Conservation (phyloP, 2,888 invertebrate species). For the Cryptosula pallasiana region DNA sequence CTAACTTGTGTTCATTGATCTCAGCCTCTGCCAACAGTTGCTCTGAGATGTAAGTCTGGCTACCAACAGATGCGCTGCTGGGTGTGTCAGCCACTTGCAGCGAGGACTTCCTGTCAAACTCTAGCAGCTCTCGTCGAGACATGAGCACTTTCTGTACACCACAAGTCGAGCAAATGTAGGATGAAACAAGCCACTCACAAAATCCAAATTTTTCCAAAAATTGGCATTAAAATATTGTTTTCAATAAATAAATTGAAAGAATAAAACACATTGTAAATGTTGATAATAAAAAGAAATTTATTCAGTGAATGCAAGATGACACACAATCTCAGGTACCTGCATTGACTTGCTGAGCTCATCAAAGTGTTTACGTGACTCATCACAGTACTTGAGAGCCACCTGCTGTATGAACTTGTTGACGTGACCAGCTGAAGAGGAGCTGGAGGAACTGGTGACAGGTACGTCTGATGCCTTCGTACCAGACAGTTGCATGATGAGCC, state of each 20-base stretch:
- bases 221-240: too few species aligned
- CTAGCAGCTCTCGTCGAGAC: slow-evolving; percentile 80
- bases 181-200: too few species aligned
- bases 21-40: slow-evolving; percentile 1
- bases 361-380: slow-evolving; percentile 87
- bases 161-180: too few species aligned
- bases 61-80: background rate
- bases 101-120: slow-evolving; percentile 70
- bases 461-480: background rate
- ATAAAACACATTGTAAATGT: too few species aligned
- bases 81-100: background rate
- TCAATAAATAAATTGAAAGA: too few species aligned
- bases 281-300: too few species aligned
- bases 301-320: too few species aligned
- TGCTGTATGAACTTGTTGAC: slow-evolving; percentile 90
- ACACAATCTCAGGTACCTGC: slow-evolving; percentile 54
- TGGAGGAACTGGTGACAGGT: background rate
- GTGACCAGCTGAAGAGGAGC: slow-evolving; percentile 3
- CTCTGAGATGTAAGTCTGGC: background rate
- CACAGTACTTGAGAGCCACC: slow-evolving; percentile 88
- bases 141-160: slow-evolving; percentile 86
- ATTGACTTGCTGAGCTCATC: slow-evolving; percentile 76
- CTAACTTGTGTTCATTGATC: background rate
- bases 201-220: background rate
- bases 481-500: slow-evolving; percentile 64